A percentile compares a stretch with the other conserved stretches of the same genome.
Conservation (phyloP, 2,113 vertebrate species). For the Nicator chloris region DNA sequence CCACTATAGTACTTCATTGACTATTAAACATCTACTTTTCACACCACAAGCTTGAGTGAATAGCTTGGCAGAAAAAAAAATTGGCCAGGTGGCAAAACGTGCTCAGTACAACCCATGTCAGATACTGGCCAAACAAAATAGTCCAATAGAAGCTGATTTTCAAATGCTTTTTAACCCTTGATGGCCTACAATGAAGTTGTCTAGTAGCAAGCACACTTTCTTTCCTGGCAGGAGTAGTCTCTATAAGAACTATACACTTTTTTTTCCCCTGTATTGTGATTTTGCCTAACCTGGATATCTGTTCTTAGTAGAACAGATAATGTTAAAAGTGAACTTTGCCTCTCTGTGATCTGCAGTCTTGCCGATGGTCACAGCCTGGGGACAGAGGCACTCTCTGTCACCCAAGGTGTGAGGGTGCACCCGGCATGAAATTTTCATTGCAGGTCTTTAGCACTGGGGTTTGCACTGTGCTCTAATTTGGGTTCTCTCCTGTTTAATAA, state of each 20-base stretch:
- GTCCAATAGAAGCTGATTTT: constrained; percentile 49
- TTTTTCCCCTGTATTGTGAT: not conserved
- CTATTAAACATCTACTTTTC: constrained; percentile 75
- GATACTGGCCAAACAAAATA: constrained; percentile 68
- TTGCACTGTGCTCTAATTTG: not conserved
- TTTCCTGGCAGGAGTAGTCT: not conserved
- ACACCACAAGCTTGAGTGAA: constrained; percentile 71
- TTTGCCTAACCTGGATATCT: not conserved
- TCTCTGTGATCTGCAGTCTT: not conserved
- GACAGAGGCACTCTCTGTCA: not conserved
- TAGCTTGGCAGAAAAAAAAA: constrained; percentile 70
- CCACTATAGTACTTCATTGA: constrained; percentile 67
- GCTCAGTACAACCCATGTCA: constrained; percentile 60
- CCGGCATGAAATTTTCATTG: not conserved
- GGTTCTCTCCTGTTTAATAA: not conserved
- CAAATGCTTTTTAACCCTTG: constrained; percentile 54
- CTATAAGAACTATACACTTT: not conserved
- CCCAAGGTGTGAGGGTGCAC: not conserved
- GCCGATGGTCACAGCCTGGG: not conserved
- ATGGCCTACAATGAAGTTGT: not conserved
- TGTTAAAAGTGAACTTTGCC: too few species aligned
- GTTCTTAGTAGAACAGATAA: not conserved
- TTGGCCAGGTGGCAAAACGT: constrained; percentile 69
- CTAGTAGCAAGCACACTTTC: not conserved
- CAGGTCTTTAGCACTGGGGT: not conserved